phyloP scores from a whole-genome alignment of 2,888 invertebrate species.

The Trissolcus japonicus region DNA sequence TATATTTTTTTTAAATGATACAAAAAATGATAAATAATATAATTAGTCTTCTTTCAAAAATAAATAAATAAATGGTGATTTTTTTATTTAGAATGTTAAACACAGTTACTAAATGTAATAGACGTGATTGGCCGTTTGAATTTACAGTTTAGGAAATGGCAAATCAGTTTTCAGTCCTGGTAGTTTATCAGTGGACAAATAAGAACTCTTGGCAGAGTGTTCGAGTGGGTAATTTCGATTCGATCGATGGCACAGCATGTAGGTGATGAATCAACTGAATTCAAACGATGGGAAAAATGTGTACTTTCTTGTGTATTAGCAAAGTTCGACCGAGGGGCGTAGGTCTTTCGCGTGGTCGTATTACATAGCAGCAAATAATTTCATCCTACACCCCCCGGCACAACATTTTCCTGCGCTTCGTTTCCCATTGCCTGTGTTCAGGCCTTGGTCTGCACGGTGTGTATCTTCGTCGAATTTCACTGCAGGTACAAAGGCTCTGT shows the following conservation, averaged over 20 bases:
- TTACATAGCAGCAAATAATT: slow-evolving; percentile 53
- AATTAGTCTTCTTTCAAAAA: neutral
- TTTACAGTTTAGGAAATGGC: neutral
- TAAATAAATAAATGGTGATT: too few relatives aligned
- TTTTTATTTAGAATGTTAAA: too few relatives aligned
- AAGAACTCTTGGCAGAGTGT: slow-evolving; percentile 14
- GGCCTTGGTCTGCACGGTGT: slow-evolving; percentile 31
- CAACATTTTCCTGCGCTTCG: neutral
- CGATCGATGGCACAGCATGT: slow-evolving; percentile 38
- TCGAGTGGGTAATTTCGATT: slow-evolving; percentile 35
- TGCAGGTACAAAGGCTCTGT: slow-evolving; percentile 25
- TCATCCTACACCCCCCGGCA: slow-evolving; percentile 54
- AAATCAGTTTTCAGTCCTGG: neutral
- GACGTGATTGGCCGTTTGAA: neutral
- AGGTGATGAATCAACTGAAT: slow-evolving; percentile 44
- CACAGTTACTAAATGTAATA: too few relatives aligned
- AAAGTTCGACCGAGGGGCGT: slow-evolving; percentile 50
- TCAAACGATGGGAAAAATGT: slow-evolving; percentile 40
- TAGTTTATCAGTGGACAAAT: slow-evolving; percentile 1
- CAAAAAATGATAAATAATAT: neutral
- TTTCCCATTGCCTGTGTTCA: slow-evolving; percentile 21
- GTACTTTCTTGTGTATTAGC: slow-evolving; percentile 32
- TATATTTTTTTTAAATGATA: neutral
- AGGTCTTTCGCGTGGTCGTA: slow-evolving; percentile 57
- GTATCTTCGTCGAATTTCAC: slow-evolving; percentile 22